Evolutionary conservation across 2,797 vertebrate genomes (phyloP).

Genomic region (Pteronotus mesoamericanus): DNA sequence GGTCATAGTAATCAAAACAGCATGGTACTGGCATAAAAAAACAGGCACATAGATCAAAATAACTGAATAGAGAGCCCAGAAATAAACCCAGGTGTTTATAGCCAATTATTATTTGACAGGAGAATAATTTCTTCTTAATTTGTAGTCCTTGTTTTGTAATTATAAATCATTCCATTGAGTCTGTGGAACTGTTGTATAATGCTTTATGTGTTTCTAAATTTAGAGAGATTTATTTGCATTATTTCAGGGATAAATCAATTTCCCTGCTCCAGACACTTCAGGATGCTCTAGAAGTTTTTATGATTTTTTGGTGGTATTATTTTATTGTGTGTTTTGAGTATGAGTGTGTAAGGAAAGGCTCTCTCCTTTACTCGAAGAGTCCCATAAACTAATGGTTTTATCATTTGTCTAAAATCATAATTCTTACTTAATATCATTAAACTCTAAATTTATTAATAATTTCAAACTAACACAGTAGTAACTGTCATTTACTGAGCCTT

Average conservation of each 20-base stretch:
- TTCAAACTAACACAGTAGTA: not conserved
- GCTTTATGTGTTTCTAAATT: not conserved
- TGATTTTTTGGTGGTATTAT: not conserved
- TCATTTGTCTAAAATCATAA: not conserved
- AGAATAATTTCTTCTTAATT: not conserved
- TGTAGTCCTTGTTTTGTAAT: not conserved
- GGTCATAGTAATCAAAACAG: too few relatives aligned
- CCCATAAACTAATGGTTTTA: not conserved
- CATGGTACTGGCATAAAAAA: too few relatives aligned
- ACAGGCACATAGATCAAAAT: too few relatives aligned
- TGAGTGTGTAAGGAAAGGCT: accelerated
- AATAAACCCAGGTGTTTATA: too few relatives aligned
- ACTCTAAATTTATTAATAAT: not conserved
- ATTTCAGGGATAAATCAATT: not conserved
- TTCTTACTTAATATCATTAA: not conserved
- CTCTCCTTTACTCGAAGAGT: not conserved
- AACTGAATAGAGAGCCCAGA: too few relatives aligned
- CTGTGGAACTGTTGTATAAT: not conserved
- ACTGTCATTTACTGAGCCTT: not conserved
- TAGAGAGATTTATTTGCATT: not conserved
- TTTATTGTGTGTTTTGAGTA: too few relatives aligned
- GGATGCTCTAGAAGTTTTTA: not conserved
- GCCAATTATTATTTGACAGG: too few relatives aligned
- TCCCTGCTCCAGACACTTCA: too few relatives aligned
- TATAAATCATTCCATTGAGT: not conserved